A percentile compares a stretch with the other conserved stretches of the same genome.
Evolutionary conservation across 2,113 vertebrate genomes (phyloP).

Genomic region (Ivindomyrus marchei): DNA sequence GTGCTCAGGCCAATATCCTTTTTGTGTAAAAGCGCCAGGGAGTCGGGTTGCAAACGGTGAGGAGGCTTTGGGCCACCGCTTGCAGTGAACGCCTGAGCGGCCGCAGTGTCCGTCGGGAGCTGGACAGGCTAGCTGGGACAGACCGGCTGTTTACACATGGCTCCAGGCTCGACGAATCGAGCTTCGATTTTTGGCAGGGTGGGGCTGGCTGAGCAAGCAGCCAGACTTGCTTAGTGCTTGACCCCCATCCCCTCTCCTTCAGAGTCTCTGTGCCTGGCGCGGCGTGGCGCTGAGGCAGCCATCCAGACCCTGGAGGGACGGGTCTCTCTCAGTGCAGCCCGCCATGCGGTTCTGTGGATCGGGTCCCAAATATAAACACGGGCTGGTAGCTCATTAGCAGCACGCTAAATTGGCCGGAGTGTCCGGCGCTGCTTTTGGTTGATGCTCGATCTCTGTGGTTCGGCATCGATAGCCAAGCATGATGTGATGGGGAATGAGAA

Average conservation of each 20-base stretch:
- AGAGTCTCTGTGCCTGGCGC: neutral
- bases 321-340: neutral
- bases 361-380: neutral
- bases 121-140: neutral
- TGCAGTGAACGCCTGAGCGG: neutral
- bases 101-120: too few species aligned
- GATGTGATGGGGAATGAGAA: slow-evolving; percentile 36
- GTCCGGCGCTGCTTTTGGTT: neutral
- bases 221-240: neutral
- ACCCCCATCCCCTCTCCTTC: neutral
- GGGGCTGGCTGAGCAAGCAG: neutral
- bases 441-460: slow-evolving; percentile 11
- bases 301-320: neutral
- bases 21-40: neutral
- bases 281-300: neutral
- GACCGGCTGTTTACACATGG: neutral
- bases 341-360: neutral
- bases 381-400: neutral
- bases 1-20: neutral
- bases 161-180: neutral
- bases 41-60: neutral
- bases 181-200: neutral
- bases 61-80: neutral
- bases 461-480: slow-evolving; percentile 32
- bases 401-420: neutral